Conservation (phyloP, 2,888 invertebrate genomes). For the Sinohyriopsis cumingii region DNA sequence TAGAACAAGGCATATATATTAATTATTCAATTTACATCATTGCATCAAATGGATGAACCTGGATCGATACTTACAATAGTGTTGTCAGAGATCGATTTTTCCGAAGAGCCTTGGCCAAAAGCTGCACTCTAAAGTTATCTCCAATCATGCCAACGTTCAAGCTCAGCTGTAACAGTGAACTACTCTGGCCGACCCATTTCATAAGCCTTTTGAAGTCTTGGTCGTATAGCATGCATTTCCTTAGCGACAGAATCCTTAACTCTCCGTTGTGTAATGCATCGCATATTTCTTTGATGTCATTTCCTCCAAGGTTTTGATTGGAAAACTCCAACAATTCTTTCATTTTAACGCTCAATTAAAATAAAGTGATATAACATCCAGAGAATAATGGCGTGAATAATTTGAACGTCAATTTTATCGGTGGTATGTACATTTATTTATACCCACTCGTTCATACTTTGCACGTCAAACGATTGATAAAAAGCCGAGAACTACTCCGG, state of each 20-base stretch:
- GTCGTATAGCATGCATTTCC: conserved; percentile 55
- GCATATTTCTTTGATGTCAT: conserved; percentile 45
- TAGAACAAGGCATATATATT: too few relatives aligned
- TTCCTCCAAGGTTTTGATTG: too few relatives aligned
- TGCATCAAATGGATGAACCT: too few relatives aligned
- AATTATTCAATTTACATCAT: too few relatives aligned
- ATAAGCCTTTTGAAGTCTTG: conserved; percentile 53
- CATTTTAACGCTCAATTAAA: not conserved
- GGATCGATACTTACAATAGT: conserved; percentile 55
- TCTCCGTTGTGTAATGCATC: conserved; percentile 45
- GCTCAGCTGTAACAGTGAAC: conserved; percentile 57
- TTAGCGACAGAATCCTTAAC: conserved; percentile 51
- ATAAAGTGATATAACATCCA: too few relatives aligned
- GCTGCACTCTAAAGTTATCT: conserved; percentile 44
- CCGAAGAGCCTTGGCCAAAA: conserved; percentile 49
- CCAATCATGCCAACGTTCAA: conserved; percentile 56
- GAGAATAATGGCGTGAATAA: too few relatives aligned
- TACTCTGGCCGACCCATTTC: conserved; percentile 44
- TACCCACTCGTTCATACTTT: too few relatives aligned
- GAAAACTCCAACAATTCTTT: too few relatives aligned
- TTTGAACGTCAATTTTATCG: too few relatives aligned
- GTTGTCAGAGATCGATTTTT: conserved; percentile 56
- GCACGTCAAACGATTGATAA: too few relatives aligned
- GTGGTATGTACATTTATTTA: too few relatives aligned
- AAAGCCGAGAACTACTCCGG: too few relatives aligned